Conservation (phyloP, 1,140 invertebrate genomes). For the Phymorhynchus buccinoides region DNA sequence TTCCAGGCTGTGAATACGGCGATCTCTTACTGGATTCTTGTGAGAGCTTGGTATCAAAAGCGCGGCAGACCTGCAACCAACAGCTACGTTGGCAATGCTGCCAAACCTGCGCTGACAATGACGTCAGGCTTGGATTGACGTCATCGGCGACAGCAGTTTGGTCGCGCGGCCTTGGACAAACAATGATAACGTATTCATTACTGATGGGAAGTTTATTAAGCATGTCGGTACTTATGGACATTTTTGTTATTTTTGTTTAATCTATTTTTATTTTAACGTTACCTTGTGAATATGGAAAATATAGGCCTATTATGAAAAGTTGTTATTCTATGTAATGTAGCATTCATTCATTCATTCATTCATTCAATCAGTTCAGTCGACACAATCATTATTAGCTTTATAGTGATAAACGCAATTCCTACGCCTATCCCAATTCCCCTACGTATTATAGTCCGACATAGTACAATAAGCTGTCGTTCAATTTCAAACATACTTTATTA, state of each 20-base stretch:
- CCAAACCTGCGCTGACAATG: background rate
- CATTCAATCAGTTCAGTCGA: background rate
- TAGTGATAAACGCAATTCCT: background rate
- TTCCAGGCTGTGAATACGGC: conserved; percentile 36
- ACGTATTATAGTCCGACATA: too few species aligned
- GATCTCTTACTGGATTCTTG: background rate
- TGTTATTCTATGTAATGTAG: too few species aligned
- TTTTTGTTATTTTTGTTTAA: too few species aligned
- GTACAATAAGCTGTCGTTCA: too few species aligned
- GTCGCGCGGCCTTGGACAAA: background rate
- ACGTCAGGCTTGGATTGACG: background rate
- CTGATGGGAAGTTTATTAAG: background rate
- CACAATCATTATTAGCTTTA: background rate
- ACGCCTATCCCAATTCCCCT: too few species aligned
- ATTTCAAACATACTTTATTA: too few species aligned
- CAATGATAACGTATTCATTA: background rate
- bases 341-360: background rate
- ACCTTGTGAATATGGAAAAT: too few species aligned
- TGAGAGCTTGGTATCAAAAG: background rate
- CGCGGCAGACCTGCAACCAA: background rate
- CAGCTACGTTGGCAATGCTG: conserved; percentile 28
- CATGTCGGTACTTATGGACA: background rate
- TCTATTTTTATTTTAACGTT: too few species aligned
- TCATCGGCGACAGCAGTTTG: background rate
- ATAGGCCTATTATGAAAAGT: too few species aligned